A percentile compares a stretch with the other conserved stretches of the same genome.
Evolutionary conservation across 2,113 vertebrate genomes (phyloP).

Genomic region (Lophochroa leadbeateri): DNA sequence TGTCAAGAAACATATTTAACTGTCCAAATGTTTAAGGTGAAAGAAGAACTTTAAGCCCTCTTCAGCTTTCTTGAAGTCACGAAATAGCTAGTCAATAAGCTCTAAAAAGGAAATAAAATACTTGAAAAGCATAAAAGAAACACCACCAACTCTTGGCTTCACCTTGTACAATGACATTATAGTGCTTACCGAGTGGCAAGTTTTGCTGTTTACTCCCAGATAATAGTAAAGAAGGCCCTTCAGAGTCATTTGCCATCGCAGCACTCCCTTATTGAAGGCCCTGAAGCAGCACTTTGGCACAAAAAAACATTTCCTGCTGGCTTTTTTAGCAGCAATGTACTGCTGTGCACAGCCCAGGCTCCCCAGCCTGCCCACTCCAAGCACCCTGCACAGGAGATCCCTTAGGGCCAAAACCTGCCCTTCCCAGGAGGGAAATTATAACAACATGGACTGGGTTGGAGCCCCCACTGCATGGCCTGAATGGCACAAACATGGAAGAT

Average conservation of each 20-base stretch:
- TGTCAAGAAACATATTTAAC: background rate
- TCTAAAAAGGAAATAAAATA: background rate
- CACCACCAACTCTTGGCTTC: background rate
- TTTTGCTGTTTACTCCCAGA: background rate
- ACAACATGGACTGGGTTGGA: fast-evolving
- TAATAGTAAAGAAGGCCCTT: background rate
- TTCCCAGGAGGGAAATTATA: background rate
- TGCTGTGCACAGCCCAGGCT: background rate
- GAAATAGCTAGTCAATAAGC: background rate
- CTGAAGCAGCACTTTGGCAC: background rate
- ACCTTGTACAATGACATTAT: background rate
- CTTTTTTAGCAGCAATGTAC: background rate
- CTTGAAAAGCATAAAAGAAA: background rate
- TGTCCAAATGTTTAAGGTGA: background rate
- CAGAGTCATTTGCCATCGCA: background rate
- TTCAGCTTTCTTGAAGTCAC: background rate
- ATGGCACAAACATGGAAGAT: background rate
- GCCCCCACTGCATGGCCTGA: background rate
- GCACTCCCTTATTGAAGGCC: background rate
- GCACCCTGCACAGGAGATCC: background rate
- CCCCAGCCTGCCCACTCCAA: background rate
- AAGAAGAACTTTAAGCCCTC: background rate
- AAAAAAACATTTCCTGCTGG: fast-evolving
- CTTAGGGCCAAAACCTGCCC: background rate
- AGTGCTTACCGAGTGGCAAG: background rate